phyloP scores from a whole-genome alignment of 2,113 vertebrate genomes.

The Equus przewalskii region DNA sequence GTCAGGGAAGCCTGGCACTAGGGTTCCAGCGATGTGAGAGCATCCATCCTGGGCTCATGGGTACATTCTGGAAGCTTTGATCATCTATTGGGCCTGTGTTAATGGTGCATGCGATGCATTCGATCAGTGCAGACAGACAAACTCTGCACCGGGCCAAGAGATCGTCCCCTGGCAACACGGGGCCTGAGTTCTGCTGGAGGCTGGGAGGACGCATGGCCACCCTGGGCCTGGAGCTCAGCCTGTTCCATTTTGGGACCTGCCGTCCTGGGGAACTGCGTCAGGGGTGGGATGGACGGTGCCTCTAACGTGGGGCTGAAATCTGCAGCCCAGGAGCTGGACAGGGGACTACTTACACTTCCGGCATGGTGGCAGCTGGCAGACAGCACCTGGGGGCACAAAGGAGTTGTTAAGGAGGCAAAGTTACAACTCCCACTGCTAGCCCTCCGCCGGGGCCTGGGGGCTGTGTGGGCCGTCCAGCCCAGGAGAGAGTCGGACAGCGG shows the following conservation, averaged over 20 bases:
- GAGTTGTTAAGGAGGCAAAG: neutral
- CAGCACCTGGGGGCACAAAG: slow-evolving; percentile 59
- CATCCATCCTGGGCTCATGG: neutral
- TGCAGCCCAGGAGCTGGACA: fast-evolving
- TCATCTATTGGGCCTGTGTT: fast-evolving
- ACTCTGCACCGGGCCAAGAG: neutral
- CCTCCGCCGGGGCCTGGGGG: neutral
- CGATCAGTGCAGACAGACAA: neutral
- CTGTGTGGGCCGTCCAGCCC: neutral
- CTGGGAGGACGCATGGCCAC: neutral
- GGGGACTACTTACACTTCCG: slow-evolving; percentile 88
- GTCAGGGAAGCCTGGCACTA: neutral
- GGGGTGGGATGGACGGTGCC: neutral
- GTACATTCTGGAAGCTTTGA: neutral
- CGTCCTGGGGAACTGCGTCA: neutral
- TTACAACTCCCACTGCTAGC: neutral
- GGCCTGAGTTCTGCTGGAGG: neutral
- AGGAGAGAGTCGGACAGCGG: neutral
- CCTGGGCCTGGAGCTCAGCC: neutral
- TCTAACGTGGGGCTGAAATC: neutral
- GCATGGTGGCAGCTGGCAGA: slow-evolving; percentile 73
- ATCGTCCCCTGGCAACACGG: neutral
- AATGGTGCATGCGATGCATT: neutral
- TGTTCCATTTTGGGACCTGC: neutral
- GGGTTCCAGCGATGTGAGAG: too few relatives aligned